Evolutionary conservation across 1,140 invertebrate genomes (phyloP), one percentile per base, ranked within the genome.

Genomic region (Tribolium castaneum): DNA sequence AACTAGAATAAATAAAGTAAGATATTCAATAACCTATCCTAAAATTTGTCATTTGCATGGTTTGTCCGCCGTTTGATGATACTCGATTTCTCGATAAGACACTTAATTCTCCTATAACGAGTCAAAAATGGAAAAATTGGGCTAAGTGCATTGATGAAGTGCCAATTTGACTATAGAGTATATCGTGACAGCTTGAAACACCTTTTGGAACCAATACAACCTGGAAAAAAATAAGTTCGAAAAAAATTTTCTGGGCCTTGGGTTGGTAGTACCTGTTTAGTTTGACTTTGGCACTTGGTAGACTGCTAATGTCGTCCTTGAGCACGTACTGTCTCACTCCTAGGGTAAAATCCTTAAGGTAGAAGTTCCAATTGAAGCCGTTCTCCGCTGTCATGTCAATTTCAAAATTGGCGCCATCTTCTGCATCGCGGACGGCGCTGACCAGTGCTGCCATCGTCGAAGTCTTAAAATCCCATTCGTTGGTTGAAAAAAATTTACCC

Each of bases 401-500:
- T 70, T 89, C 86, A 80, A 94, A 95, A 0, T 86, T 84, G 14
- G 86, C 85, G 4, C 87, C 87, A 81, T 96, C 94, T 16, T 89
- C 86, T 0, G 89, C 85, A 0, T 76, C 54, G 6, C 88, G 87
- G n/a, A 96, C 88, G 49, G 90, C 88, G 13, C 88, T 86, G 45
- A 90, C 87, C 0, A 99, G 87, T 52, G 91, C 88, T 10, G 89
- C 88, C 81, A 97, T 90, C 82, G 97, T 97, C 1, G 91, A 88
- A 16, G 91, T 92, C 10, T 90, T 88, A 83, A 98, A 99, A 49
- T 92, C 89, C 96, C 96, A 99, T 82, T 98, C 93, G 82, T 94
- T 91, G 3, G 93, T 91, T 0, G 96, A 94, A 83, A 98, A 99
- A 85, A 94, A 98, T 85, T 96, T 93, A 0, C 97, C 92, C 0